Conservation (phyloP, 2,888 invertebrate genomes). For the Temnothorax unifasciatus region DNA sequence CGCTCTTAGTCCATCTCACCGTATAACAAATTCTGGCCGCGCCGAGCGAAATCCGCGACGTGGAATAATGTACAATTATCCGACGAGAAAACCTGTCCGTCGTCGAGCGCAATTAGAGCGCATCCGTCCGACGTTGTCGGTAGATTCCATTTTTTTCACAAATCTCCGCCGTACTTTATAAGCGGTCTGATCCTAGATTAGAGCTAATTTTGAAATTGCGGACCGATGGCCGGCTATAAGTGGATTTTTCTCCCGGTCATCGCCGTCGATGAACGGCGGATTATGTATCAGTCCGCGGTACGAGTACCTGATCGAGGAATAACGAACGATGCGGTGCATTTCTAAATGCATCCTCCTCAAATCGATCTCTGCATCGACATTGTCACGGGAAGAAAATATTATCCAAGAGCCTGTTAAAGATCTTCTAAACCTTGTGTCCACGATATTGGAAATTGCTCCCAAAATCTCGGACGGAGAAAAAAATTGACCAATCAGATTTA, state of each 20-base stretch:
- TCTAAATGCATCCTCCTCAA: slow-evolving; percentile 53
- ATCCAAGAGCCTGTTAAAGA: too few relatives aligned
- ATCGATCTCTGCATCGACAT: slow-evolving; percentile 33
- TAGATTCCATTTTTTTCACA: slow-evolving; percentile 44
- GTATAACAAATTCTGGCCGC: slow-evolving; percentile 47
- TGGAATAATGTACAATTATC: slow-evolving; percentile 58
- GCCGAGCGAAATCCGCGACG: slow-evolving; percentile 41
- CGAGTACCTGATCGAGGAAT: slow-evolving; percentile 56
- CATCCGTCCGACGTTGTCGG: slow-evolving; percentile 27
- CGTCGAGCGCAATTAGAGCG: slow-evolving; percentile 63
- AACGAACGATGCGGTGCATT: slow-evolving; percentile 54
- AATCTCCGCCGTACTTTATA: slow-evolving; percentile 68
- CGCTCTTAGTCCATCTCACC: neutral
- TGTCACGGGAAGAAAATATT: slow-evolving; percentile 10
- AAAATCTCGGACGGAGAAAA: too few relatives aligned
- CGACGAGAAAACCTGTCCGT: slow-evolving; percentile 51
- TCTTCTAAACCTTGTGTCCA: too few relatives aligned
- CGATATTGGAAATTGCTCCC: too few relatives aligned
- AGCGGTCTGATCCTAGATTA: slow-evolving; percentile 76
- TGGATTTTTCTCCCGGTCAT: slow-evolving; percentile 68
- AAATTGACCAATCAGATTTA: too few relatives aligned
- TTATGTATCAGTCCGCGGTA: slow-evolving; percentile 59
- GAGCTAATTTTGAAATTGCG: slow-evolving; percentile 73
- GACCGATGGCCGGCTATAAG: slow-evolving; percentile 67
- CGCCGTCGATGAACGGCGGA: slow-evolving; percentile 66